Base-by-base conservation (phyloP, 2,888 invertebrate genomes). In the Siphonodentalium dalli region DNA sequence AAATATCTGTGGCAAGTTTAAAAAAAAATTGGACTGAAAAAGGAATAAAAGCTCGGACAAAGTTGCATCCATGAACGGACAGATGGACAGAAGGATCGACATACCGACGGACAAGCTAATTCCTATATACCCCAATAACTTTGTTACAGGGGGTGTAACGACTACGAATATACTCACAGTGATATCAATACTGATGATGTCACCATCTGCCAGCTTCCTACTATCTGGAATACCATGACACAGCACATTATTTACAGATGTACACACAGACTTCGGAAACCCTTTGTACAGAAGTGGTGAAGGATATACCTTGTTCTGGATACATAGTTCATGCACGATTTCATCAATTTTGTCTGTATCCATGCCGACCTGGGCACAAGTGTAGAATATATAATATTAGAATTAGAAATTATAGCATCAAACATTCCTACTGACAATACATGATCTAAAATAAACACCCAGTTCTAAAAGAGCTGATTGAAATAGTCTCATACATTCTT, bases 181-280 rank as follows among this genome's bases (percentile, higher is more conserved):
- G 34, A 96, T 86, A 83, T 96, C 96, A 41, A 96, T 87, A 83
- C 92, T 94, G 26, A 96, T 85, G 55, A 93, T 91, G 79, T 97
- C 96, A 3, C 95, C 95, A 83, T 90, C 85, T 62, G 86, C 78
- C 38, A 97, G 82, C 2, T 58, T 56, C 63, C 93, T 85, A 72
- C 88, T 85, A 78, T 95, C 93, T 1, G 96, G 96, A 71, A 97
- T 93, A 2, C 95, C 96, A 84, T 96, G 95, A 65, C 92, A 93
- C 20, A 89, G 90, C 0, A 94, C 89, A 83, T 93, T 92, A 77
- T 95, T 95, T 0, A 94, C 88, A 18, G 93, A 92, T 0, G 94
- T 94, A 77, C 94, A 94, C 3, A 92, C 86, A 55, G 93, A 93
- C 75, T 94, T 94, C 2, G 93, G 93, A 74, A 89, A 95, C 1